Evolutionary conservation across 2,888 invertebrate genomes (phyloP).

Genomic region (Eupithecia tripunctaria): DNA sequence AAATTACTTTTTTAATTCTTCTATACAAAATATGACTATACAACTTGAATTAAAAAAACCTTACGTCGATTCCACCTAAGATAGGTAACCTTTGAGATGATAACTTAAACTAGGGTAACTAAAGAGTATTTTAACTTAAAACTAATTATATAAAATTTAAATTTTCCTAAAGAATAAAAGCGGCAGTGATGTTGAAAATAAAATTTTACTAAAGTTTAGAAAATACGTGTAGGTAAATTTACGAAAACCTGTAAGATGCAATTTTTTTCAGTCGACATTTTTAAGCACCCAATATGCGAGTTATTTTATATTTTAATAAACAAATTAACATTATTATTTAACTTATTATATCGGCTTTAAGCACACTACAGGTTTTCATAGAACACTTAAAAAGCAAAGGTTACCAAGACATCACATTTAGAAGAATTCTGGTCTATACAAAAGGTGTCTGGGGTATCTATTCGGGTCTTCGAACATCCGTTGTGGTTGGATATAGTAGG

Average conservation of each 20-base stretch:
- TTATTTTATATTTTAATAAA: not conserved
- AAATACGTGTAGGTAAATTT: slow-evolving; percentile 30
- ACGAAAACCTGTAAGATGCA: slow-evolving; percentile 65
- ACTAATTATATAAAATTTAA: slow-evolving; percentile 37
- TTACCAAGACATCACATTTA: slow-evolving; percentile 58
- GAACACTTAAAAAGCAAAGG: slow-evolving; percentile 54
- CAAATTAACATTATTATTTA: not conserved
- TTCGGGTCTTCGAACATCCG: slow-evolving; percentile 62
- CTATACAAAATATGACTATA: slow-evolving; percentile 10
- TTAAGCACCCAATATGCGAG: not conserved
- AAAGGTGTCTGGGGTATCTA: slow-evolving; percentile 66
- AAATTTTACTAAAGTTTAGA: slow-evolving; percentile 26
- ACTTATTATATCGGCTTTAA: slow-evolving; percentile 21
- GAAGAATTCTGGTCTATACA: slow-evolving; percentile 62
- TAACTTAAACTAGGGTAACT: slow-evolving; percentile 63
- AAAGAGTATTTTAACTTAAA: slow-evolving; percentile 54
- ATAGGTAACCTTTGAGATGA: slow-evolving; percentile 68
- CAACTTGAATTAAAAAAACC: not conserved
- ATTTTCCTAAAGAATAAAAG: slow-evolving; percentile 50
- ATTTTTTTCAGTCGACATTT: slow-evolving; percentile 8
- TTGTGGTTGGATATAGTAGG: slow-evolving; percentile 75
- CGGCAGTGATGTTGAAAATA: slow-evolving; percentile 59
- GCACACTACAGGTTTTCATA: slow-evolving; percentile 65
- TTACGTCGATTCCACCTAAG: slow-evolving; percentile 45
- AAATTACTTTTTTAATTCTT: not conserved